These are phyloP conservation scores for Chanos chanos DNA, from an alignment of 2,797 vertebrate species.

Conservation along the genomic window DNA sequence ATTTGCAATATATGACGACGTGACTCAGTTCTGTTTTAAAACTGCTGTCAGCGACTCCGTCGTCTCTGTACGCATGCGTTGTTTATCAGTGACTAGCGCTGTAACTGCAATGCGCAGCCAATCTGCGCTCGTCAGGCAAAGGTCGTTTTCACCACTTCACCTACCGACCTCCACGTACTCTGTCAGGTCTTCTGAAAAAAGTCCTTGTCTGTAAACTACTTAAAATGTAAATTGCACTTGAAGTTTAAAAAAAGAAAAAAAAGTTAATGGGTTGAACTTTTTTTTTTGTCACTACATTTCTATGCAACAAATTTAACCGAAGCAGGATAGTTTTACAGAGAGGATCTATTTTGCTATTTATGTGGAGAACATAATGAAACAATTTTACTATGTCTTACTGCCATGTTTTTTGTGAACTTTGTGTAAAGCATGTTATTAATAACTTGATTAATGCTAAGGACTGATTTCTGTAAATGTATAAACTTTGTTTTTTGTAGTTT, in stretches of 20 bases:
- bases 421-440: conserved; percentile 57
- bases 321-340: conserved; percentile 77
- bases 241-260: conserved; percentile 36
- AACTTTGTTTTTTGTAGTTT: conserved; percentile 35
- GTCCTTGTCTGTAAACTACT: conserved; percentile 45
- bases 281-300: conserved; percentile 82
- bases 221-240: conserved; percentile 56
- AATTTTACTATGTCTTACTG: conserved; percentile 82
- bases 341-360: conserved; percentile 93
- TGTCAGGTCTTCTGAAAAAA: conserved; percentile 30
- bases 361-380: conserved; percentile 58
- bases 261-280: conserved; percentile 32
- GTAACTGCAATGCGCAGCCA: too few relatives aligned
- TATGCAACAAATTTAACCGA: conserved; percentile 83
- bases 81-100: too few relatives aligned
- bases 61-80: too few relatives aligned
- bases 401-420: conserved; percentile 73
- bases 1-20: too few relatives aligned
- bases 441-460: conserved; percentile 51
- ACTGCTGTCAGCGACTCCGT: too few relatives aligned
- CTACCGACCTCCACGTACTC: neutral
- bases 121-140: neutral
- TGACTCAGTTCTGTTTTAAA: too few relatives aligned
- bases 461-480: conserved; percentile 49
- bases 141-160: conserved; percentile 13